Evolutionary conservation across 2,797 vertebrate species (phyloP).

Genomic region (Onychomys torridus): DNA sequence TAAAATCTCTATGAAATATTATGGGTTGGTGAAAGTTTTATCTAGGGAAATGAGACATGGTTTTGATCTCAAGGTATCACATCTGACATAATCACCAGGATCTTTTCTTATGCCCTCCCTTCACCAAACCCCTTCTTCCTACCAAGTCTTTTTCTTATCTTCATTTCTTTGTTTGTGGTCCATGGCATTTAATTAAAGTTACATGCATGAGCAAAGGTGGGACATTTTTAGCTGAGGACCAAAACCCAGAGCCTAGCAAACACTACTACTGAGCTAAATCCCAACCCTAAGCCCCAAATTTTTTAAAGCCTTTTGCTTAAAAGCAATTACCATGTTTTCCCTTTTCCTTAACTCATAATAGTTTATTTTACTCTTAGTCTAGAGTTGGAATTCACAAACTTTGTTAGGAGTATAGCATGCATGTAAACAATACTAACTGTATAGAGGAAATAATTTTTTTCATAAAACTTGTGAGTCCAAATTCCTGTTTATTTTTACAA

Average conservation of each 20-base stretch:
- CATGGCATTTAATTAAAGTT: neutral
- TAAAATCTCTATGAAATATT: conserved; percentile 25
- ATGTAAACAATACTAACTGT: conserved; percentile 4
- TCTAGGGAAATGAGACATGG: conserved; percentile 53
- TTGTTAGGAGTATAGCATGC: neutral
- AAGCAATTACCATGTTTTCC: neutral
- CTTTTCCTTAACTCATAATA: conserved; percentile 25
- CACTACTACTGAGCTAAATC: neutral
- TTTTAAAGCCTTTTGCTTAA: conserved; percentile 53
- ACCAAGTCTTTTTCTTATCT: neutral
- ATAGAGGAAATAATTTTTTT: conserved; percentile 46
- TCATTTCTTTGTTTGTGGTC: neutral
- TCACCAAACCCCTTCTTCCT: neutral
- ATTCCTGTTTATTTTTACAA: neutral
- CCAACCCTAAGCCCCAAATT: neutral
- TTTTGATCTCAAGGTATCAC: conserved; percentile 37
- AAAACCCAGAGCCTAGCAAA: neutral
- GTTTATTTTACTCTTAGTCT: neutral
- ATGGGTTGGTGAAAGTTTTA: conserved; percentile 19
- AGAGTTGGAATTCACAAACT: conserved; percentile 29
- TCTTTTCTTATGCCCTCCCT: neutral
- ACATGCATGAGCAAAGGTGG: neutral
- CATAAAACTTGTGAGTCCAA: neutral
- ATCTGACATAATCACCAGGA: neutral
- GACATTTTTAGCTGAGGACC: neutral